Conservation (phyloP, 2,113 vertebrate genomes). For the Hystrix brachyura region DNA sequence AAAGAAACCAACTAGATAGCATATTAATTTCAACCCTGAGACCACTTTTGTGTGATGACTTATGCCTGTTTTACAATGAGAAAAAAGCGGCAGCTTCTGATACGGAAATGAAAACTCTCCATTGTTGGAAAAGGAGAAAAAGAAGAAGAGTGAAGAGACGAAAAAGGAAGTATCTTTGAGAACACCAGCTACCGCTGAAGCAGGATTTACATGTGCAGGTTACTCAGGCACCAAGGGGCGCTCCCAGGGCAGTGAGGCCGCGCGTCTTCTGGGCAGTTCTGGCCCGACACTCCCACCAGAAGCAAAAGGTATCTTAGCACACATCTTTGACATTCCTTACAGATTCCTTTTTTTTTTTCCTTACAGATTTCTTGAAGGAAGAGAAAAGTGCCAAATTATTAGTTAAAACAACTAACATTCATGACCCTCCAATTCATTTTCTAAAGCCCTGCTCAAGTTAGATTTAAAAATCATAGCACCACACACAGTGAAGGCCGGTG, state of each 20-base stretch:
- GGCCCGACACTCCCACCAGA: background rate
- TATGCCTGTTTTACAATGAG: background rate
- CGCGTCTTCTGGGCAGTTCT: conserved; percentile 47
- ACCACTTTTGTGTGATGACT: background rate
- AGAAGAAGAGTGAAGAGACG: background rate
- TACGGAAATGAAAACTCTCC: background rate
- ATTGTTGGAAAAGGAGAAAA: background rate
- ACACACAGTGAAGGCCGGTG: background rate
- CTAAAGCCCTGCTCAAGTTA: background rate
- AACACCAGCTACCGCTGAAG: background rate
- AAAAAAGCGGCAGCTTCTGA: background rate
- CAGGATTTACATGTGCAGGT: background rate
- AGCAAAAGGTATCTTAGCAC: conserved; percentile 9
- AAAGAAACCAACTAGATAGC: background rate
- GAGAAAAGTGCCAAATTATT: conserved; percentile 11
- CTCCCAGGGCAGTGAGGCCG: background rate
- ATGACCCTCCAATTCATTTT: background rate
- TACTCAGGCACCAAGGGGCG: background rate
- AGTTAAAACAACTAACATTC: conserved; percentile 1
- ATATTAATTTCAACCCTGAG: background rate
- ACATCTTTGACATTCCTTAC: background rate
- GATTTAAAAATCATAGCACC: background rate
- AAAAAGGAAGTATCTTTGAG: background rate
- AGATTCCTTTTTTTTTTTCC: conserved; percentile 5
- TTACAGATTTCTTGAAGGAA: conserved; percentile 29